phyloP scores from a whole-genome alignment of 2,797 vertebrate genomes.

The Nyctibius grandis region DNA sequence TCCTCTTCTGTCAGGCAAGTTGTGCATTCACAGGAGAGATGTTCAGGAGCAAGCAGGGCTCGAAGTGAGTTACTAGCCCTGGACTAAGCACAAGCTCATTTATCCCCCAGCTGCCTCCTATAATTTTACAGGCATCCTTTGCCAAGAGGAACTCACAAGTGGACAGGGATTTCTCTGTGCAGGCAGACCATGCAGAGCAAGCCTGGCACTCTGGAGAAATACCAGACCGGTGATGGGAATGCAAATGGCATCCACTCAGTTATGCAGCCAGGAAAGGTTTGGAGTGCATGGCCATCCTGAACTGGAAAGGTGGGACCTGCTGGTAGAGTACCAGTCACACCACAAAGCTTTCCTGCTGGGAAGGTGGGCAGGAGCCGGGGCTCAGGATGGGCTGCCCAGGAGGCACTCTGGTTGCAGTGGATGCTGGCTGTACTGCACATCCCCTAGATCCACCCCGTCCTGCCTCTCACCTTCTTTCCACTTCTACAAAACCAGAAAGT shows the following conservation, averaged over 20 bases:
- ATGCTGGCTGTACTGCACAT: not conserved
- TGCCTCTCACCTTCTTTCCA: not conserved
- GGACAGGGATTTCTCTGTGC: not conserved
- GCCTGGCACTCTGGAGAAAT: not conserved
- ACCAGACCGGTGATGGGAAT: not conserved
- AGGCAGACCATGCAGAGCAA: not conserved
- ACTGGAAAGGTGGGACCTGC: not conserved
- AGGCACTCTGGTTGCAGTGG: not conserved
- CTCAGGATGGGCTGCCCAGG: not conserved
- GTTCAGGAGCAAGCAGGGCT: not conserved
- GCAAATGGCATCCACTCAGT: not conserved
- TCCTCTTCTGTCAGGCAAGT: not conserved
- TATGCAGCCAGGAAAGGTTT: not conserved
- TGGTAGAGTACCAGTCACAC: not conserved
- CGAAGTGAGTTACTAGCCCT: not conserved
- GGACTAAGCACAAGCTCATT: not conserved
- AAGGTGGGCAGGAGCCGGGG: not conserved
- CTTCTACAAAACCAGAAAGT: not conserved
- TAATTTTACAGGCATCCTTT: not conserved
- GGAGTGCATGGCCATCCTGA: accelerated
- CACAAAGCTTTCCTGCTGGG: not conserved
- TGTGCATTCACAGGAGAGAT: not conserved
- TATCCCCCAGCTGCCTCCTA: not conserved
- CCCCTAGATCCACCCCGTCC: not conserved
- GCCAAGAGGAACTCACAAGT: not conserved